Evolutionary conservation across 37 sponge, comb jelly and placozoan genomes (phyloP).

Genomic region (Ephydatia muelleri): DNA sequence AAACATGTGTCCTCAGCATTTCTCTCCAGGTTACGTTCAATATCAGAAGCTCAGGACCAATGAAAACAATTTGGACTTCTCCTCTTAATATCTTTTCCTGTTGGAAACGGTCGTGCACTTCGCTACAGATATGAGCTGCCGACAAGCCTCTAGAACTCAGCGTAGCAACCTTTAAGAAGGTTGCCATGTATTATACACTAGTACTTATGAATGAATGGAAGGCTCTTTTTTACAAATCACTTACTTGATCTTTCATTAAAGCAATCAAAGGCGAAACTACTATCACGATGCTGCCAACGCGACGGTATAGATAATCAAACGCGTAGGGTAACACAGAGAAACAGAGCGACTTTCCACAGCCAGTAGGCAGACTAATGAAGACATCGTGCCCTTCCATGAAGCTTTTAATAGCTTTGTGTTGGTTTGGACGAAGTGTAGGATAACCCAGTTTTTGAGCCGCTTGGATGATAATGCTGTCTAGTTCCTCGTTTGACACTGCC

Average conservation of each 20-base stretch:
- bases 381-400: constrained; percentile 23
- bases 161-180: too few relatives aligned
- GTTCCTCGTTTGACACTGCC: too few relatives aligned
- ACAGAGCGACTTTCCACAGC: constrained; percentile 41
- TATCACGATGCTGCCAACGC: neutral
- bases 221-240: neutral
- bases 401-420: neutral
- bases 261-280: constrained; percentile 4
- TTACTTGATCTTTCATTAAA: constrained; percentile 34
- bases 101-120: neutral
- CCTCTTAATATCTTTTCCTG: neutral
- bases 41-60: constrained; percentile 22
- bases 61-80: constrained; percentile 7
- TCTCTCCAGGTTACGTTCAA: constrained; percentile 10
- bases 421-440: too few relatives aligned
- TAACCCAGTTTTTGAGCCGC: too few relatives aligned
- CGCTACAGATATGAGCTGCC: too few relatives aligned
- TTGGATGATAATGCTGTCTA: too few relatives aligned
- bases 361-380: constrained; percentile 28
- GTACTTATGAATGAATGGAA: neutral
- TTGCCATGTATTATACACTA: neutral
- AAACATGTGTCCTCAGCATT: constrained; percentile 10
- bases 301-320: neutral
- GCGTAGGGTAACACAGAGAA: constrained; percentile 10
- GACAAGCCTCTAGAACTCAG: too few relatives aligned